Conservation (phyloP, 2,113 vertebrate genomes). For the Apistogramma diplotaenia region DNA sequence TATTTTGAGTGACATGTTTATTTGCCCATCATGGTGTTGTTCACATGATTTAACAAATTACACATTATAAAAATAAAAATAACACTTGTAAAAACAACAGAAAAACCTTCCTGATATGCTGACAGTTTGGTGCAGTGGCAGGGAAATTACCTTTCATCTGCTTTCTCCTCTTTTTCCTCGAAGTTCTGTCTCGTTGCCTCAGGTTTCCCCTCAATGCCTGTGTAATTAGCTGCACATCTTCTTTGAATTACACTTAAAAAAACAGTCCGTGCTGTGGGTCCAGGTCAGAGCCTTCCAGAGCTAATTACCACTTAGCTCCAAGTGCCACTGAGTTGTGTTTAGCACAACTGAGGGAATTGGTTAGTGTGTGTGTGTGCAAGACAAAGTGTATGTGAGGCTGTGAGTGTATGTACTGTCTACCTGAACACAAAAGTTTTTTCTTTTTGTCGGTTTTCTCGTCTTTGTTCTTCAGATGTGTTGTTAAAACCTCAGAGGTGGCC, state of each 20-base stretch:
- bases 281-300: constrained; percentile 55
- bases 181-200: not conserved
- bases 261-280: constrained; percentile 46
- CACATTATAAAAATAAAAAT: not conserved
- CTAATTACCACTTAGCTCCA: constrained; percentile 73
- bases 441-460: not conserved
- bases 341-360: constrained; percentile 12
- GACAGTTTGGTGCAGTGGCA: not conserved
- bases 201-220: constrained; percentile 30
- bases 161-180: not conserved
- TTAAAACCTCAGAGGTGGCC: not conserved
- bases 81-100: not conserved
- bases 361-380: not conserved
- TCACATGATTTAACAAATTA: not conserved
- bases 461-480: not conserved
- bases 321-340: constrained; percentile 76
- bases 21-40: not conserved
- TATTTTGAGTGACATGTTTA: not conserved
- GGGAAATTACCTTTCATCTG: not conserved
- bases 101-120: not conserved
- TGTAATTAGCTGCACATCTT: constrained; percentile 74
- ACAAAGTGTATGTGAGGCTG: not conserved
- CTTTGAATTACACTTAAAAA: constrained; percentile 73
- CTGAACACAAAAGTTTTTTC: fast-evolving
- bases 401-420: not conserved